phyloP scores from a whole-genome alignment of 2,797 vertebrate genomes.

The Scolopax rusticola region DNA sequence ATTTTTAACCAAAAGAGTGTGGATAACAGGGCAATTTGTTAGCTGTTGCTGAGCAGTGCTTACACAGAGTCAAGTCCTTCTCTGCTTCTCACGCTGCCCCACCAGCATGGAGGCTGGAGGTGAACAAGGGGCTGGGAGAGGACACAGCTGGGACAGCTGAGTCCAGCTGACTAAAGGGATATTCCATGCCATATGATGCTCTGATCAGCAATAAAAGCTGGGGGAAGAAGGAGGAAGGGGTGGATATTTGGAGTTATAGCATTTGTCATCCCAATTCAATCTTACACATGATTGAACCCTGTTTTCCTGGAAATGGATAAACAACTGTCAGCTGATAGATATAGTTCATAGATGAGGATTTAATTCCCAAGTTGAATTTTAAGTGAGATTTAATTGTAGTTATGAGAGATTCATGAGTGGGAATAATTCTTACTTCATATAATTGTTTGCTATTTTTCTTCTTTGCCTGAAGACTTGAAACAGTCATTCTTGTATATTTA shows the following conservation, averaged over 20 bases:
- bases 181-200: no score
- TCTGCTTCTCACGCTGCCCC: background rate
- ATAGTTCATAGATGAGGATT: background rate
- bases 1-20: background rate
- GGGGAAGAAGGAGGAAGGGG: accelerated
- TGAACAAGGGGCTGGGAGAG: accelerated
- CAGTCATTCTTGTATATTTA: background rate
- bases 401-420: background rate
- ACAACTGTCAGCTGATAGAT: background rate
- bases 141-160: background rate
- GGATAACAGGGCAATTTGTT: background rate
- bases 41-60: background rate
- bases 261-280: background rate
- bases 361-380: background rate
- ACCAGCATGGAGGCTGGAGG: accelerated
- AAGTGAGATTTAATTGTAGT: background rate
- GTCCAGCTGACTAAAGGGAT: no score
- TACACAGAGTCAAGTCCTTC: background rate
- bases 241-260: accelerated
- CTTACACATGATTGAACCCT: background rate
- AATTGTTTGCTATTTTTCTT: background rate
- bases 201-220: background rate
- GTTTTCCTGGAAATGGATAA: background rate
- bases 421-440: background rate
- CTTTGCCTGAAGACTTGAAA: background rate